phyloP scores from a whole-genome alignment of 2,113 vertebrate genomes.

The Heterotilapia buettikoferi region DNA sequence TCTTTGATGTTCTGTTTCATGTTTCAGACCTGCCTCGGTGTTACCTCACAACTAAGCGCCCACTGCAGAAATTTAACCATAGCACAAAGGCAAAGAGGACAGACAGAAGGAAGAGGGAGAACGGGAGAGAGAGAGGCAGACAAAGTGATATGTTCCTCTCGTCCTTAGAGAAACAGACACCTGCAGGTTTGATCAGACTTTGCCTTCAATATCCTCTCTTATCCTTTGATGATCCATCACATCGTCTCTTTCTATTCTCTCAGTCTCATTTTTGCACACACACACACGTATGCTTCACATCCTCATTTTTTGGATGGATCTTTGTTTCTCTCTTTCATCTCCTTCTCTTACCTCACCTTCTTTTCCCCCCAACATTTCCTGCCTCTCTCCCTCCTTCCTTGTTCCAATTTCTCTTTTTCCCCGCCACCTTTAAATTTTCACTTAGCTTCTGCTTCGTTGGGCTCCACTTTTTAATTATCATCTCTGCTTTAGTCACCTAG shows the following conservation, averaged over 20 bases:
- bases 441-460: slow-evolving; percentile 8
- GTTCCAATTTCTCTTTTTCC: background rate
- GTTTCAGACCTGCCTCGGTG: slow-evolving; percentile 3
- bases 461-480: slow-evolving; percentile 37
- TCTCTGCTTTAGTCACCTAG: slow-evolving; percentile 10
- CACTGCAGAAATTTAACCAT: slow-evolving; percentile 18
- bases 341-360: background rate
- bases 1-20: slow-evolving; percentile 37
- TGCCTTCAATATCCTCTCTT: slow-evolving; percentile 30
- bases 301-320: background rate
- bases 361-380: background rate
- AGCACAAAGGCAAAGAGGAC: slow-evolving; percentile 9
- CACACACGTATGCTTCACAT: background rate
- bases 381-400: background rate
- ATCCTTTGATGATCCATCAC: slow-evolving; percentile 54
- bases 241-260: background rate
- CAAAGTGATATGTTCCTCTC: slow-evolving; percentile 7
- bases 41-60: slow-evolving; percentile 1
- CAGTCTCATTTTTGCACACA: background rate
- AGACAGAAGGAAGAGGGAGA: background rate
- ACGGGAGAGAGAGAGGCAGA: background rate
- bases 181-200: slow-evolving; percentile 36
- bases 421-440: slow-evolving; percentile 25
- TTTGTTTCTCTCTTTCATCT: slow-evolving; percentile 40
- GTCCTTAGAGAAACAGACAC: slow-evolving; percentile 11